A percentile compares a stretch with the other conserved stretches of the same genome.
phyloP scores from a whole-genome alignment of 1,140 invertebrate species.

The Batillaria attramentaria region DNA sequence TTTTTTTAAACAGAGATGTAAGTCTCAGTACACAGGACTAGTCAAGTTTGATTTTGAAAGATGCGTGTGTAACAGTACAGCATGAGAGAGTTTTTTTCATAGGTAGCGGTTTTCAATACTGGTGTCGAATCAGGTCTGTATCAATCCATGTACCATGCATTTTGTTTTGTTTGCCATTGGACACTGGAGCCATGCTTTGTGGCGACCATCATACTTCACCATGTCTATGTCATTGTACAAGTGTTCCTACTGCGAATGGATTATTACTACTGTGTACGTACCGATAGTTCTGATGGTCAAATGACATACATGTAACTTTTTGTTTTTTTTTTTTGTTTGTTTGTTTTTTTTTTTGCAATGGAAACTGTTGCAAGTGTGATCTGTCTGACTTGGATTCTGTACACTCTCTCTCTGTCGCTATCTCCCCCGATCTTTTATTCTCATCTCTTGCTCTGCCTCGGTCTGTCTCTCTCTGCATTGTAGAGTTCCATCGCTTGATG shows the following conservation, averaged over 20 bases:
- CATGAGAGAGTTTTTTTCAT: constrained; percentile 3
- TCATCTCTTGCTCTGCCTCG: neutral
- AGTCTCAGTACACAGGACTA: too few relatives aligned
- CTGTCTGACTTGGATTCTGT: neutral
- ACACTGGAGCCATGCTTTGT: neutral
- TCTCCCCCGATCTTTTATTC: constrained; percentile 13
- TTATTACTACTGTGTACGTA: constrained; percentile 1
- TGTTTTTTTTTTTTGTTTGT: too few relatives aligned
- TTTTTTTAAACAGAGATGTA: too few relatives aligned
- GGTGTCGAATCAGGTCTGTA: too few relatives aligned
- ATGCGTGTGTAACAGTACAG: constrained; percentile 29
- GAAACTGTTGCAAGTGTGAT: constrained; percentile 7
- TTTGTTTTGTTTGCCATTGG: neutral
- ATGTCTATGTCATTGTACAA: constrained; percentile 28
- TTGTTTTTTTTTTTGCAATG: constrained; percentile 11
- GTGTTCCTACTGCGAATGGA: constrained; percentile 29
- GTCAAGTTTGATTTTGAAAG: constrained; percentile 26
- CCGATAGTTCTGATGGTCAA: neutral
- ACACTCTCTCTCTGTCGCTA: neutral
- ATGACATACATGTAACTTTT: too few relatives aligned
- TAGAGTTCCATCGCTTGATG: constrained; percentile 20
- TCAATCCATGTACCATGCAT: too few relatives aligned
- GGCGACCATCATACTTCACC: constrained; percentile 13
- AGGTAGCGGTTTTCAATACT: too few relatives aligned
- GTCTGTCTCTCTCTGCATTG: constrained; percentile 4